phyloP scores from a whole-genome alignment of 2,113 vertebrate genomes.

The Aspiorhynchus laticeps region DNA sequence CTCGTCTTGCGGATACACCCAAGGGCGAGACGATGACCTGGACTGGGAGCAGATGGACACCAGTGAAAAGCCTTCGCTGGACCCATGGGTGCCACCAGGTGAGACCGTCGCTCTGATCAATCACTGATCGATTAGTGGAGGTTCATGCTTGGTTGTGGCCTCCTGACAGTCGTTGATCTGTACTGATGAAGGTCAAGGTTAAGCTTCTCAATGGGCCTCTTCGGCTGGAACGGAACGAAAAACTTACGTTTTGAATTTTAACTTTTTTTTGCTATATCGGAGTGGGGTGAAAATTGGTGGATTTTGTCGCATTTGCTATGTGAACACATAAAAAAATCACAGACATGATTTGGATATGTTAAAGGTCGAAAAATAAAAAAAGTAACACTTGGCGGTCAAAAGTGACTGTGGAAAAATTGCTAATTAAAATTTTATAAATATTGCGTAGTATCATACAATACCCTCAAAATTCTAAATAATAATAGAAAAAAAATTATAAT shows the following conservation, averaged over 20 bases:
- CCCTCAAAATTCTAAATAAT: too few species aligned
- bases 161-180: too few species aligned
- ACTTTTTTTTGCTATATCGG: not conserved
- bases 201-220: not conserved
- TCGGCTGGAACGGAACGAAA: too few species aligned
- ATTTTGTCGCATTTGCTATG: not conserved
- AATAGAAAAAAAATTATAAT: too few species aligned
- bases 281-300: not conserved
- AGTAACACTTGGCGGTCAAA: not conserved
- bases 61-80: constrained; percentile 78
- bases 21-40: constrained; percentile 90
- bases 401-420: not conserved
- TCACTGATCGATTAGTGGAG: not conserved
- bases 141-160: not conserved
- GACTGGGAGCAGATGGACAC: constrained; percentile 93
- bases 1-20: constrained; percentile 88
- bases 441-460: too few species aligned
- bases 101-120: constrained; percentile 49
- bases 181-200: not conserved
- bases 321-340: not conserved
- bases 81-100: constrained; percentile 94
- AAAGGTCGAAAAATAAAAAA: not conserved
- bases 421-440: too few species aligned
- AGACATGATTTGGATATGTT: not conserved
- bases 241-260: too few species aligned